Evolutionary conservation across 2,113 vertebrate genomes (phyloP), one percentile per base, ranked within the genome.

Genomic region (Peucedramus taeniatus): DNA sequence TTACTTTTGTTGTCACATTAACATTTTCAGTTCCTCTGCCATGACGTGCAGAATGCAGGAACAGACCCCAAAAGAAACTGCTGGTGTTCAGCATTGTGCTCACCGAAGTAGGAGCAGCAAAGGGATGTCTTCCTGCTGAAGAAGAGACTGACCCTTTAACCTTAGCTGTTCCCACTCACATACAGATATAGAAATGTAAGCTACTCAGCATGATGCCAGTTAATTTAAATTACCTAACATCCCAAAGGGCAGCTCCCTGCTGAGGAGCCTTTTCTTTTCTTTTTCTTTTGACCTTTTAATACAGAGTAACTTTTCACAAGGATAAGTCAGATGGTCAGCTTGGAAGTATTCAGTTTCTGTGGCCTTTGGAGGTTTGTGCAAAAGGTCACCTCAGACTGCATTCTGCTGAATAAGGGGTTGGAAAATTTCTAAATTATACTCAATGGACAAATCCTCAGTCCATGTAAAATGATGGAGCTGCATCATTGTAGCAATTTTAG

Each of bases 171-270:
- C 83, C 94, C 92, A 94, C 96, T 95, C 93, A 90, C 92, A 95
- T 78, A 96, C 92, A 96, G 90, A 96, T 96, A 97, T 69, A 97
- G 93, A 96, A 96, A 96, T 94, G 92, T 97, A 96, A 95, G 93
- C 90, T 95, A 68, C 95, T 96, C 95, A 96, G 94, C 95, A 78
- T 95, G 94, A 88, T 78, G 88, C 86, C 90, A 95, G 95, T 96
- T 96, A 94, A 97, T 96, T 95, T 96, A 92, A 96, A 97, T 94
- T 95, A 93, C 94, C 93, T 95, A 94, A 96, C 96, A 96, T 97
- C 95, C 95, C 96, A 92, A 86, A 97, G 95, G 95, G 92, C 92
- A 96, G 90, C 80, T 94, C 90, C 93, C 95, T 89, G 92, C 95
- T 95, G 96, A 87, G 95, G 31, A 87, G 47, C 80, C 89, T 96